Evolutionary conservation across 2,797 vertebrate genomes (phyloP).

Genomic region (Sebastes jordani): DNA sequence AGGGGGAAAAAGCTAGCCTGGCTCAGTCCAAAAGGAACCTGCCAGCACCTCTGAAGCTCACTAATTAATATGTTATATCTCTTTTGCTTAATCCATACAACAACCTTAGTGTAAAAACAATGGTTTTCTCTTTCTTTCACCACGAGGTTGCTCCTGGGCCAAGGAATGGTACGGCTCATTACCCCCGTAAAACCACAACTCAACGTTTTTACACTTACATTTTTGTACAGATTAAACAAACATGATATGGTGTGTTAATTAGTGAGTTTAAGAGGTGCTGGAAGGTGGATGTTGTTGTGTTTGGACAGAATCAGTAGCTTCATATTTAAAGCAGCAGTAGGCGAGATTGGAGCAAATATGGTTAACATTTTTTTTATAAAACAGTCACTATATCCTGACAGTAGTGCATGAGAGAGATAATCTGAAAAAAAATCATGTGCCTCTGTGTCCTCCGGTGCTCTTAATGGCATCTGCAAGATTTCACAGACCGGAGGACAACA

Average conservation of each 20-base stretch:
- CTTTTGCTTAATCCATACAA: background rate
- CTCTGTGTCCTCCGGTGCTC: too few species aligned
- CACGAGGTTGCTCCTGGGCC: background rate
- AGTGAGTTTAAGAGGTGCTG: background rate
- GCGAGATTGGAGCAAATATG: too few species aligned
- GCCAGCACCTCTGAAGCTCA: background rate
- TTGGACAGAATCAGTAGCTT: background rate
- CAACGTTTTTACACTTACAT: background rate
- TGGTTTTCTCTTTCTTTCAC: background rate
- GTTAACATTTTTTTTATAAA: too few species aligned
- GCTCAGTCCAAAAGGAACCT: background rate
- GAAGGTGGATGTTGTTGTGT: background rate
- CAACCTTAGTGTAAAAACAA: background rate
- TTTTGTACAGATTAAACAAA: background rate
- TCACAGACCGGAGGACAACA: too few species aligned
- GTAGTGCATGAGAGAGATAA: too few species aligned
- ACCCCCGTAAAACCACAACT: background rate
- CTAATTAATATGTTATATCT: too few species aligned
- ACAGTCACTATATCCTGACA: too few species aligned
- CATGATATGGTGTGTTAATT: background rate
- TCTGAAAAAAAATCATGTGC: too few species aligned
- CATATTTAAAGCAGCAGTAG: background rate
- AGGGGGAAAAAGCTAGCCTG: background rate
- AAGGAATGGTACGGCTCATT: background rate
- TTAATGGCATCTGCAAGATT: too few species aligned